Evolutionary conservation across 2,797 vertebrate genomes (phyloP), one percentile per base, ranked within the genome.

Genomic region (Myotis vivesi): DNA sequence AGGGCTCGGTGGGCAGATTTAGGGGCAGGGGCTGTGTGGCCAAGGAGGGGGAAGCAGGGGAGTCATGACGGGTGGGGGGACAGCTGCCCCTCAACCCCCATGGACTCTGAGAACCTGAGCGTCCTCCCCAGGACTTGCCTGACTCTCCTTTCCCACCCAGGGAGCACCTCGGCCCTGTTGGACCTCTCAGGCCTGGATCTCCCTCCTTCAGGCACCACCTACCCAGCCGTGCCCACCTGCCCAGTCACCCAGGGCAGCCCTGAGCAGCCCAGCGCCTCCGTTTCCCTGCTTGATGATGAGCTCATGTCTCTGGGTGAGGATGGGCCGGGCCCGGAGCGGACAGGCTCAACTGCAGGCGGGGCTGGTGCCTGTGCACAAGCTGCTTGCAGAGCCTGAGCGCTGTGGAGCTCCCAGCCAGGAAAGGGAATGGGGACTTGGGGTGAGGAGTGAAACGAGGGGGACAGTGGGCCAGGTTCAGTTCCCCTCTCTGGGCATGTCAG

Each of bases 301-400:
- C 99, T 99, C 89, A 99, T 99, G 99, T 99, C 99, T 84, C 98
- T 99, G 95, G 99, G 99, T 99, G 97, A 99, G 98, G 81, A 83
- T 23, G n/a, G 41, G 46, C 12, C 2, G 1, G 84, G 53, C 53
- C 64, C 0, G 0, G 89, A 12, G 71, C 8, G 69, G 71, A 28
- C 0, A 5, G 84, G 86, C n/a, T 57, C 2, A 0, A 89, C 59
- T 53, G 82, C 66, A 51, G 93, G 93, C 72, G 12, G 0, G 23
- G 5, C 0, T 0, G 8, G 19, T 0, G 9, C 41, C 20, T 7
- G 3, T 7, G 10, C 10, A 16, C 62, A 11, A 0, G 22, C 25
- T 36, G 36, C 71, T 36, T 6, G 44, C 15, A 2, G 13, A 57
- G 36, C 6, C 4, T 1, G 36, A n/a, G 6, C 36, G n/a, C n/a